Percentiles rank a stretch among this genome's conserved stretches.
These are phyloP conservation scores for Leucoptera coffeella DNA, from an alignment of 2,888 invertebrate species.

Conservation along the genomic window DNA sequence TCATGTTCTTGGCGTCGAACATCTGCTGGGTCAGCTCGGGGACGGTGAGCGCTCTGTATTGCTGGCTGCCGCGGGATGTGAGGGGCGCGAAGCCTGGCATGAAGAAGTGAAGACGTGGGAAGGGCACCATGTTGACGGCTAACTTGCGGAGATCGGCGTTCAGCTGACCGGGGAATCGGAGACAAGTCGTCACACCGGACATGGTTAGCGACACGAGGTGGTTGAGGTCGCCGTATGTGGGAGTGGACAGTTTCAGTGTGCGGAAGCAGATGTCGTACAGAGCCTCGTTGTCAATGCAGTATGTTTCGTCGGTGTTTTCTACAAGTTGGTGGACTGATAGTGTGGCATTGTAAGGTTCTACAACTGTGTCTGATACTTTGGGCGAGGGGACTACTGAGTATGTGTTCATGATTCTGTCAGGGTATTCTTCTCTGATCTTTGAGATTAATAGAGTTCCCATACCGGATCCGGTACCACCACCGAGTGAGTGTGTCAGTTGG, in stretches of 20 bases:
- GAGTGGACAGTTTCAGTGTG: conserved; percentile 80
- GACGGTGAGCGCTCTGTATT: conserved; percentile 85
- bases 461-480: conserved; percentile 48
- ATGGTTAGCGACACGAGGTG: conserved; percentile 83
- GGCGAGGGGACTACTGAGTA: conserved; percentile 88
- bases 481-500: conserved; percentile 75
- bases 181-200: conserved; percentile 86
- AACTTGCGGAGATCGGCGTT: conserved; percentile 89
- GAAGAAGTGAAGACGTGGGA: conserved; percentile 93
- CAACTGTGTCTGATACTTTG: conserved; percentile 86
- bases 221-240: conserved; percentile 90
- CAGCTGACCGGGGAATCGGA: conserved; percentile 87
- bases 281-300: conserved; percentile 90
- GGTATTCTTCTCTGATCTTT: conserved; percentile 87
- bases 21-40: conserved; percentile 88
- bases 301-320: conserved; percentile 87
- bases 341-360: conserved; percentile 89
- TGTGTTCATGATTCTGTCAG: conserved; percentile 91
- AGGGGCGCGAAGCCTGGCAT: conserved; percentile 95
- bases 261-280: conserved; percentile 90
- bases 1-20: conserved; percentile 97
- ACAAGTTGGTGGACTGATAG: conserved; percentile 83
- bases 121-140: conserved; percentile 96
- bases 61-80: conserved; percentile 83
- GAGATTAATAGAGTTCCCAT: conserved; percentile 74